Evolutionary conservation across 2,888 invertebrate genomes (phyloP).

Genomic region (Zaprionus lineosus): DNA sequence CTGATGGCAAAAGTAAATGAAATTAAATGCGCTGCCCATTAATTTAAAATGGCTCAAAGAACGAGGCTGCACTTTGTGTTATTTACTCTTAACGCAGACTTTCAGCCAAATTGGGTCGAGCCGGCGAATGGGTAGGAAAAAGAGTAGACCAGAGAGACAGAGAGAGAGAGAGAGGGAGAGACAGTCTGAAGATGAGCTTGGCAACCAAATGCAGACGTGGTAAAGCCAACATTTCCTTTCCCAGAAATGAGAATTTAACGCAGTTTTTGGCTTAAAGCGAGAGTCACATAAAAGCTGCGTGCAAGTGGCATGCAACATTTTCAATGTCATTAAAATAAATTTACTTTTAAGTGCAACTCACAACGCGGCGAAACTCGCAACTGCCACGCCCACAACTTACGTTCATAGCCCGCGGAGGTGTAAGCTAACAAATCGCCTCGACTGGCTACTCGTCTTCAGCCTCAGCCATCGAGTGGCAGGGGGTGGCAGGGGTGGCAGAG

Average conservation of each 20-base stretch:
- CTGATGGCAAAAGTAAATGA: slow-evolving; percentile 14
- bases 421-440: slow-evolving; percentile 33
- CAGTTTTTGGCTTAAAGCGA: too few species aligned
- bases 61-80: slow-evolving; percentile 22
- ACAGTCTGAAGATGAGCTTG: slow-evolving; percentile 5
- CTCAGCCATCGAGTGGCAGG: too few species aligned
- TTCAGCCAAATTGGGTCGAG: slow-evolving; percentile 44
- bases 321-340: slow-evolving; percentile 68
- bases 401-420: slow-evolving; percentile 50
- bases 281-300: too few species aligned
- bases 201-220: too few species aligned
- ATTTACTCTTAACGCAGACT: slow-evolving; percentile 27
- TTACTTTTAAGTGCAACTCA: slow-evolving; percentile 48
- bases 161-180: slow-evolving; percentile 9
- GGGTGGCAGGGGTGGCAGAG: too few species aligned
- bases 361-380: not conserved
- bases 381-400: too few species aligned
- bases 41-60: slow-evolving; percentile 31
- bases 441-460: slow-evolving; percentile 51
- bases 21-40: slow-evolving; percentile 38
- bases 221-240: too few species aligned
- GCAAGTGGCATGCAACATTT: slow-evolving; percentile 40
- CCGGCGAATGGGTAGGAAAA: too few species aligned
- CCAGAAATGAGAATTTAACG: slow-evolving; percentile 30
- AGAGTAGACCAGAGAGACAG: slow-evolving; percentile 4